phyloP scores from a whole-genome alignment of 1,140 invertebrate species.

The Drosophila parabipectinata region DNA sequence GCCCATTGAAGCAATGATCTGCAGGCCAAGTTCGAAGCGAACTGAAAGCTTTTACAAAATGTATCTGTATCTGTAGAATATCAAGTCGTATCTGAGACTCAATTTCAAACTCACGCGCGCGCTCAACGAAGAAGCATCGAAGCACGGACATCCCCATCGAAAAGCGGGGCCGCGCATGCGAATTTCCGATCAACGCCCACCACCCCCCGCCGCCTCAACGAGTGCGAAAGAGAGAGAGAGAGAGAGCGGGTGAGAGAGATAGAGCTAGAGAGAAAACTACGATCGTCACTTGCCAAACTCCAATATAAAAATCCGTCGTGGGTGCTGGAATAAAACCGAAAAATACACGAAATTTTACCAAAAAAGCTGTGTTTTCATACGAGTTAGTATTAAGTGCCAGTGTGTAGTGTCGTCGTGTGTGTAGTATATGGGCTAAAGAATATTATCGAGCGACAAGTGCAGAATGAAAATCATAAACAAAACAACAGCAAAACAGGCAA shows the following conservation, averaged over 20 bases:
- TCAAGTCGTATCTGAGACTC: neutral
- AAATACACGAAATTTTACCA: constrained; percentile 45
- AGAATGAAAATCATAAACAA: constrained; percentile 67
- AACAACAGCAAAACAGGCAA: constrained; percentile 59
- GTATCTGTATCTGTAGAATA: too few relatives aligned
- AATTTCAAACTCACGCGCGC: too few relatives aligned
- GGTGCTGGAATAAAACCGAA: constrained; percentile 67
- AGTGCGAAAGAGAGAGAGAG: constrained; percentile 37
- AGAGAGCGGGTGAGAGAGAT: constrained; percentile 32
- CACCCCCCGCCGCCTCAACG: constrained; percentile 30
- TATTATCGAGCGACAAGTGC: constrained; percentile 59
- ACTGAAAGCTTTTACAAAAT: too few relatives aligned
- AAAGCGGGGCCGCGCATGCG: constrained; percentile 51
- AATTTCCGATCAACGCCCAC: constrained; percentile 33
- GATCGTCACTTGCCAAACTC: constrained; percentile 36
- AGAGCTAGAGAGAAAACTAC: constrained; percentile 28
- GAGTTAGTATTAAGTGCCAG: constrained; percentile 5
- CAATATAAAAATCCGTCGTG: constrained; percentile 47
- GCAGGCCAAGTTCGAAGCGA: too few relatives aligned
- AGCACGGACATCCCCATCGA: constrained; percentile 14
- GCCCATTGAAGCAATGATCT: too few relatives aligned
- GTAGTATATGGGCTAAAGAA: constrained; percentile 36
- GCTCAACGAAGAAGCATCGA: too few relatives aligned
- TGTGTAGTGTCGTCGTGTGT: constrained; percentile 24
- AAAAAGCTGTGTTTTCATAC: constrained; percentile 27